Evolutionary conservation across 2,113 vertebrate genomes (phyloP), one percentile per base, ranked within the genome.

Genomic region (Orientallactaga bullata): DNA sequence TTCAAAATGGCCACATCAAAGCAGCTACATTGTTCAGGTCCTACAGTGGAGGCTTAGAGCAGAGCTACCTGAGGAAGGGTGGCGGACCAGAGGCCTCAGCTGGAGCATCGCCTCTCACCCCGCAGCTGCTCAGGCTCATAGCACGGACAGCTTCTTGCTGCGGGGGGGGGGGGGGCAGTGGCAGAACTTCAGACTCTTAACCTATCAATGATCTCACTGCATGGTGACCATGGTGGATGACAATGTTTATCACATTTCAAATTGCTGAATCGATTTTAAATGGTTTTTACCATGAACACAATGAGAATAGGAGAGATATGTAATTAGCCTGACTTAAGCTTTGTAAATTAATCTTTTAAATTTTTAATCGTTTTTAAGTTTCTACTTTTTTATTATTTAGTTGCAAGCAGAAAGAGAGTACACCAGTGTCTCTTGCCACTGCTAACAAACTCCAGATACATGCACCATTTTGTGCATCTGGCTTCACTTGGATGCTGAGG

Each of bases 1-100:
- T 85, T 90, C 89, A 80, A 96, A 89, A 79, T 95, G 90, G 80
- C 83, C 91, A 92, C 95, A 91, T 89, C n/a, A 95, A 90, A 94
- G n/a, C 61, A 35, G n/a, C 93, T 94, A 66, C 97, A 96, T 68
- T 21, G 16, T 7, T 18, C 69, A 6, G 24, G 42, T 2, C 69
- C 82, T 55, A 1, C 7, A 24, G 5, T 8, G 26, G 39, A 86
- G 85, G 63, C 61, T 66, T 7, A 3, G 32, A 76, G 89, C n/a
- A 39, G 35, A 10, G 0, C n/a, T 65, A 60, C 73, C 77, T 16
- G 2, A 18, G 37, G 4, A 23, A 15, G 13, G 21, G 17, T 51
- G 11, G 61, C 2, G 88, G 79, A 2, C 47, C 5, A 4, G 3
- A 60, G 82, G 58, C 58, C 37, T 65, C n/a, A 63, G 60, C 80